Percentiles rank a stretch among this genome's conserved stretches.
These are phyloP conservation scores for Pipa parva DNA, from an alignment of 2,113 vertebrate genomes.

Conservation along the genomic window DNA sequence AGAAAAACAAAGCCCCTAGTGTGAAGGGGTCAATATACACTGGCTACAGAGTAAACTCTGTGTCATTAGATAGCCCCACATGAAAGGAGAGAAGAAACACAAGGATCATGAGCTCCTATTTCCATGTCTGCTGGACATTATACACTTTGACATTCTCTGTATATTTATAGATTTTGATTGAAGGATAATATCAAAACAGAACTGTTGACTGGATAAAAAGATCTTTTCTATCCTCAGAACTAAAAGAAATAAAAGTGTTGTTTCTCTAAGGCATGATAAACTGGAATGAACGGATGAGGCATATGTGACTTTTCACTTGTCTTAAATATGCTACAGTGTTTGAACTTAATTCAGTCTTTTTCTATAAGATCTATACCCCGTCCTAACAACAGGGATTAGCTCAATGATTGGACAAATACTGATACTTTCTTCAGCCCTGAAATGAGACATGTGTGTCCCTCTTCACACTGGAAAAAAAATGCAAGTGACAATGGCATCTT, in stretches of 20 bases:
- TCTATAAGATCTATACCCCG: not conserved
- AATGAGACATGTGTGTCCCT: constrained; percentile 8
- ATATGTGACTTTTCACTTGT: not conserved
- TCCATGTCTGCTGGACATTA: too few species aligned
- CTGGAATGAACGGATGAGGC: not conserved
- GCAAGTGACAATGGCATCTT: constrained; percentile 22
- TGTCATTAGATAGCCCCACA: too few species aligned
- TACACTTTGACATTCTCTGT: too few species aligned
- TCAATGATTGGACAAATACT: constrained; percentile 1
- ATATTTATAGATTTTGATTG: too few species aligned
- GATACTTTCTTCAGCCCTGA: not conserved
- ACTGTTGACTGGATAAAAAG: too few species aligned
- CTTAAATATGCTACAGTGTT: not conserved
- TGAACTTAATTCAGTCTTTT: not conserved
- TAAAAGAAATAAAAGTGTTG: not conserved
- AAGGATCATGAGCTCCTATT: too few species aligned
- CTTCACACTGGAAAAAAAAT: constrained; percentile 7
- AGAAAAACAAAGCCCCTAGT: too few species aligned
- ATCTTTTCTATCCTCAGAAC: too few species aligned
- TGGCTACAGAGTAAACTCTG: too few species aligned
- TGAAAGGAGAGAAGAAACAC: too few species aligned
- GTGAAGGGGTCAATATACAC: too few species aligned
- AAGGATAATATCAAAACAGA: too few species aligned
- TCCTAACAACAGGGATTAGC: not conserved
- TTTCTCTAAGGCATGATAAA: not conserved